Evolutionary conservation across 2,113 vertebrate species (phyloP), one percentile per base, ranked within the genome.

Genomic region (Cinclus cinclus): DNA sequence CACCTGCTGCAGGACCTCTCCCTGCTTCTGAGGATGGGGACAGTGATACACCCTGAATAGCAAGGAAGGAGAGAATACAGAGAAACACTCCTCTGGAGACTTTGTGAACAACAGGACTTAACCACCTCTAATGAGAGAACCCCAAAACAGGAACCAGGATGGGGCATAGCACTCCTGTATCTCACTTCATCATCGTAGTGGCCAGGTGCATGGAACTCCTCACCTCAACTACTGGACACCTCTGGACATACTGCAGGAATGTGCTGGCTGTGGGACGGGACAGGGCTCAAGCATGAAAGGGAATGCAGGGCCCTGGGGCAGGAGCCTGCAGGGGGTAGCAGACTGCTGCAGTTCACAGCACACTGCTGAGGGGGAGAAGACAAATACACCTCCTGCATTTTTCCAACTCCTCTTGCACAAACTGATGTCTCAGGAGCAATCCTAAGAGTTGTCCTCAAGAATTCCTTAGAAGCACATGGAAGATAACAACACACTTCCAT

Each of bases 1-100:
- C 33, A 86, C 11, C 27, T 35, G 39, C 47, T 77, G 47, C 35
- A 92, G 59, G 13, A 89, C 6, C 24, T 67, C 33, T 73, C 58
- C 30, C 13, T 19, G 8, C 20, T 68, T 56, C 77, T 47, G n/a
- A 42, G 69, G n/a, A 41, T 5, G 10, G 6, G 17, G 37, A 25
- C 28, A 25, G 3, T 2, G 2, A 68, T 15, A 64, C 0, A 2
- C 1, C 33, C 46, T 65, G 33, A 30, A 67, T 13, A 5, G 41
- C 1, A 14, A 78, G 13, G 47, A 88, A 69, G 13, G 28, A 25
- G 4, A 64, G 12, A 50, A 52, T 0, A 1, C 0, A 5, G 22
- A 81, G 52, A 65, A n/a, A n/a, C 7, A 14, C 11, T 25, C 15
- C 7, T 58, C 9, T 1, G 2, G 31, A 77, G 44, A 85, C 14